A percentile compares a stretch with the other conserved stretches of the same genome.
phyloP scores from a whole-genome alignment of 1,140 invertebrate species.

The Trissolcus basalis region DNA sequence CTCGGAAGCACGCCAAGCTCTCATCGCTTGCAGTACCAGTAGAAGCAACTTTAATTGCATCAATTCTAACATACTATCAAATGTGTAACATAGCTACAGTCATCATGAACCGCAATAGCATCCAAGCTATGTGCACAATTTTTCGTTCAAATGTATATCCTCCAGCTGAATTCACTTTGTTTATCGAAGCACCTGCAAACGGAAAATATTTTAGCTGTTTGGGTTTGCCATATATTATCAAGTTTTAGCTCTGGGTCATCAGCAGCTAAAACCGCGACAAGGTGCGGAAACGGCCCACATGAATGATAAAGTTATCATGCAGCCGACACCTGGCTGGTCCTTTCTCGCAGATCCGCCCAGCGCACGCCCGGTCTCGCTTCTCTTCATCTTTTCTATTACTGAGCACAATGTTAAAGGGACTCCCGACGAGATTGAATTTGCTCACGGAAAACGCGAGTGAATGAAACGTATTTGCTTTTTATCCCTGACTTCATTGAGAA shows the following conservation, averaged over 20 bases:
- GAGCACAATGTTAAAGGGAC: conserved; percentile 73
- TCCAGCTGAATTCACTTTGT: no score
- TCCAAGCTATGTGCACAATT: conserved; percentile 32
- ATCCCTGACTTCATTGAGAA: conserved; percentile 72
- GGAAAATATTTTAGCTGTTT: no score
- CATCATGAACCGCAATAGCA: conserved; percentile 35
- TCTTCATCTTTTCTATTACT: conserved; percentile 73
- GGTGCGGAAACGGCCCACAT: conserved; percentile 30
- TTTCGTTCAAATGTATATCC: no score
- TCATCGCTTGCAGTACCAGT: conserved; percentile 68
- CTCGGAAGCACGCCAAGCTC: conserved; percentile 58
- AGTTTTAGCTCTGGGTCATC: conserved; percentile 56
- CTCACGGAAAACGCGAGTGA: conserved; percentile 74
- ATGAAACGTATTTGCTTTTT: conserved; percentile 76
- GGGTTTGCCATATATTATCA: no score
- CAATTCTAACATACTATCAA: conserved; percentile 64
- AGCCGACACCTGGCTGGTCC: conserved; percentile 66
- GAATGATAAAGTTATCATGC: conserved; percentile 74
- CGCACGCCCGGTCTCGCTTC: conserved; percentile 32
- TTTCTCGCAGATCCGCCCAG: conserved; percentile 48
- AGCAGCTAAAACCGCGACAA: conserved; percentile 67
- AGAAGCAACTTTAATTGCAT: conserved; percentile 73
- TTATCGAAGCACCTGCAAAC: no score
- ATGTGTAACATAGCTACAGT: conserved; percentile 28
- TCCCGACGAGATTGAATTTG: conserved; percentile 75